Conservation (phyloP, 1,140 invertebrate species). For the Hetaerina americana region DNA sequence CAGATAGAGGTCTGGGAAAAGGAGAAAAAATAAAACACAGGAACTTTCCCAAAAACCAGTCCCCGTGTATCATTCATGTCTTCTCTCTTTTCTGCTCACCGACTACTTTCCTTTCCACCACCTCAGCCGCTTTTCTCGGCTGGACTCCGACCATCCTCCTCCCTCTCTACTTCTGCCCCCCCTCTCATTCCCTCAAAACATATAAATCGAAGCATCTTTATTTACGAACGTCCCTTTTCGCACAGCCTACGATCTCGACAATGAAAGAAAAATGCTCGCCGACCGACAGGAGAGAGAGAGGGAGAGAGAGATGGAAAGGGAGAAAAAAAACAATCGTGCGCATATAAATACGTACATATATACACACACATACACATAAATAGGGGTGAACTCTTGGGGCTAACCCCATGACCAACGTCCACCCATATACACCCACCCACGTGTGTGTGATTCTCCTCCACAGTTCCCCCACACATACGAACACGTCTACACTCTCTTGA, state of each 20-base stretch:
- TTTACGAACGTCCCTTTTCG: not conserved
- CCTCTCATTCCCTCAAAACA: not conserved
- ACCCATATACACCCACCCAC: too few species aligned
- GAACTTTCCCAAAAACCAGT: not conserved
- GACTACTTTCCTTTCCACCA: too few species aligned
- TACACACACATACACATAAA: too few species aligned
- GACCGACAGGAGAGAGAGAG: not conserved
- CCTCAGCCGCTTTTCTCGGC: too few species aligned
- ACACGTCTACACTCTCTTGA: not conserved
- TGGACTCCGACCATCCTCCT: too few species aligned
- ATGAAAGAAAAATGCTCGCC: not conserved
- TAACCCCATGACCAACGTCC: not conserved
- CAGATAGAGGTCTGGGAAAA: not conserved
- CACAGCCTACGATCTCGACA: not conserved
- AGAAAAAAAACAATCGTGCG: not conserved
- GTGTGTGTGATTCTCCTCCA: too few species aligned
- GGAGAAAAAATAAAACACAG: not conserved
- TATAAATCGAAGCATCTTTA: not conserved
- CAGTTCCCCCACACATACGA: too few species aligned
- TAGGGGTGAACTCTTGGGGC: not conserved
- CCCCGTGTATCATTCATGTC: not conserved
- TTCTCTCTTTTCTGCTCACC: too few species aligned
- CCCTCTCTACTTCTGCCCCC: not conserved
- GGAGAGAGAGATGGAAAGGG: not conserved
- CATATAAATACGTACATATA: too few species aligned